Evolutionary conservation across 2,888 invertebrate species (phyloP).

Genomic region (Limnephilus auricula): DNA sequence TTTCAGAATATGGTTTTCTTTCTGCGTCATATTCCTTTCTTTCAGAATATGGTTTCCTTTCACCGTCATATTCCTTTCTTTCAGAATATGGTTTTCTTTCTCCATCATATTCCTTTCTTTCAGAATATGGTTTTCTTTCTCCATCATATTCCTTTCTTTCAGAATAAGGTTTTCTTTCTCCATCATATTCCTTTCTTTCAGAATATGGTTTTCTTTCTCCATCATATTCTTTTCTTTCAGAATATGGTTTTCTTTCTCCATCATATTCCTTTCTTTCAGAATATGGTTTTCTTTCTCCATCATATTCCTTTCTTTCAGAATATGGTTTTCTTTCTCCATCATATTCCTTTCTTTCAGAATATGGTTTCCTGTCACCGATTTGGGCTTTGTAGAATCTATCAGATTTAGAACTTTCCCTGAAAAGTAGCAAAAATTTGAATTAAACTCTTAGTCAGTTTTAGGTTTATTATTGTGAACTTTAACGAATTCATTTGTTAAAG

Average conservation of each 20-base stretch:
- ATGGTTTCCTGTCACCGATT: neutral
- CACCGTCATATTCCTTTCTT: neutral
- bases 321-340: conserved; percentile 13
- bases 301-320: conserved; percentile 10
- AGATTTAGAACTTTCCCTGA: conserved; percentile 48
- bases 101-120: neutral
- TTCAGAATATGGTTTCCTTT: conserved; percentile 2
- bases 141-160: conserved; percentile 10
- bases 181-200: neutral
- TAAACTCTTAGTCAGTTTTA: neutral
- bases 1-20: conserved; percentile 26
- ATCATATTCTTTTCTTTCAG: conserved; percentile 3
- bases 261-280: conserved; percentile 7
- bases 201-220: conserved; percentile 6
- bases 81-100: conserved; percentile 28
- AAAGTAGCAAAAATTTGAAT: neutral
- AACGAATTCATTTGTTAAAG: neutral
- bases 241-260: conserved; percentile 7
- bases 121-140: conserved; percentile 21
- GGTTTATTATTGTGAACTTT: neutral
- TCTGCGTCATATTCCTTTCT: neutral
- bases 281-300: neutral
- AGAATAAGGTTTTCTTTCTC: neutral
- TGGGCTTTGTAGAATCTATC: conserved; percentile 45
- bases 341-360: neutral